phyloP scores from a whole-genome alignment of 2,113 vertebrate genomes.

The Cyprinodon brontotheroides region DNA sequence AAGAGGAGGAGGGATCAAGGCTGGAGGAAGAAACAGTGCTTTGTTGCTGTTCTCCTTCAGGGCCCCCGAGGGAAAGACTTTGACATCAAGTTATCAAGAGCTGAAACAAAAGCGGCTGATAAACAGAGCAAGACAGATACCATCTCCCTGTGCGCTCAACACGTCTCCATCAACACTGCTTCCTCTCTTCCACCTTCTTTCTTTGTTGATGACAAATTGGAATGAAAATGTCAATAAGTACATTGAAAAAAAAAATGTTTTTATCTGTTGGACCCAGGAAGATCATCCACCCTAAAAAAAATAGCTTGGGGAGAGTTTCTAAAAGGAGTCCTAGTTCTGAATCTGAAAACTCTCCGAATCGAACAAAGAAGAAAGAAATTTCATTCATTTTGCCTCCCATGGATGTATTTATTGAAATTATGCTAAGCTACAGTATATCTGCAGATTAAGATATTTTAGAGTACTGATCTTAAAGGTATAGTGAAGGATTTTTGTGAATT shows the following conservation, averaged over 20 bases:
- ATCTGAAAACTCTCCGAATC: not conserved
- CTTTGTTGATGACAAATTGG: constrained; percentile 11
- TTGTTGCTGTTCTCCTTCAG: constrained; percentile 52
- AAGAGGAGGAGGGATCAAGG: constrained; percentile 38
- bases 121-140: constrained; percentile 60
- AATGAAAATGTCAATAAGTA: constrained; percentile 30
- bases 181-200: constrained; percentile 39
- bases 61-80: constrained; percentile 51
- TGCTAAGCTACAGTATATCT: too few relatives aligned
- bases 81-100: constrained; percentile 61
- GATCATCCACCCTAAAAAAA: constrained; percentile 15
- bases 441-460: too few relatives aligned
- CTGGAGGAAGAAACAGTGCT: constrained; percentile 52
- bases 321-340: constrained; percentile 15
- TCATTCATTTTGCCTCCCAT: not conserved
- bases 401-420: not conserved
- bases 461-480: too few relatives aligned
- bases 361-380: too few relatives aligned
- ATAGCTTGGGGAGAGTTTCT: constrained; percentile 24
- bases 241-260: not conserved
- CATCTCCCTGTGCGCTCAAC: constrained; percentile 62
- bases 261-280: not conserved
- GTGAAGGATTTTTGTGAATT: too few relatives aligned
- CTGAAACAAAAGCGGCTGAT: constrained; percentile 70
- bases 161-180: constrained; percentile 65